phyloP scores from a whole-genome alignment of 1,140 invertebrate genomes.

The Platorchestia sp. region DNA sequence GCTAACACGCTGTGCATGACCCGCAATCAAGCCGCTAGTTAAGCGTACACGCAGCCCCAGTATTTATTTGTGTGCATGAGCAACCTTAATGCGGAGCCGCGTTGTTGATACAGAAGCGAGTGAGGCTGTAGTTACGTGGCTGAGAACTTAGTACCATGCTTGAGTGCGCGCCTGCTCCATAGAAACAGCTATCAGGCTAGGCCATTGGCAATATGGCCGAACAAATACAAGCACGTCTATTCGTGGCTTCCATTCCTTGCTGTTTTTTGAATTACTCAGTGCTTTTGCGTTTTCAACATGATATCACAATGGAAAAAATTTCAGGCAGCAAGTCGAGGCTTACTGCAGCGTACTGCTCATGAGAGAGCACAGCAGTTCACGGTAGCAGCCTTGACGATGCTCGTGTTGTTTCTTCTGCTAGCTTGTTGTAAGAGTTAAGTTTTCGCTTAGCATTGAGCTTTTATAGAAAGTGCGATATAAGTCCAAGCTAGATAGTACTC shows the following conservation, averaged over 20 bases:
- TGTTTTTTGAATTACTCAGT: background rate
- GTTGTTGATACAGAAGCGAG: slow-evolving; percentile 1
- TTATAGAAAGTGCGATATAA: background rate
- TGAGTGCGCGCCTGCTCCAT: background rate
- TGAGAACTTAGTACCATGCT: background rate
- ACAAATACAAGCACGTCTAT: background rate
- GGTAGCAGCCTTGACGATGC: too few relatives aligned
- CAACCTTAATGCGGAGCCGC: background rate
- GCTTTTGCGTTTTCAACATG: background rate
- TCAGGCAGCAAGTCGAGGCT: background rate
- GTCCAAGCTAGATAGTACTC: background rate
- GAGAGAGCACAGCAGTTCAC: too few relatives aligned
- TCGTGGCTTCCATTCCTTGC: background rate
- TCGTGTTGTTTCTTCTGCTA: too few relatives aligned
- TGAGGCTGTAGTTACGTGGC: background rate
- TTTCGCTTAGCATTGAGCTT: background rate
- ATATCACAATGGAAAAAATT: background rate
- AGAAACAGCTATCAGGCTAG: background rate
- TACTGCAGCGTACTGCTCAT: background rate
- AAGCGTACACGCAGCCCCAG: background rate
- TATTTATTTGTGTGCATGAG: slow-evolving; percentile 13
- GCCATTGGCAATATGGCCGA: background rate
- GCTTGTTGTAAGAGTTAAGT: background rate
- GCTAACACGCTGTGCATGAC: background rate
- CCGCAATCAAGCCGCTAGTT: background rate